Percentiles rank a stretch among this genome's conserved stretches.
These are phyloP conservation scores for Eurystomus gularis DNA, from an alignment of 2,113 vertebrate genomes.

Conservation along the genomic window DNA sequence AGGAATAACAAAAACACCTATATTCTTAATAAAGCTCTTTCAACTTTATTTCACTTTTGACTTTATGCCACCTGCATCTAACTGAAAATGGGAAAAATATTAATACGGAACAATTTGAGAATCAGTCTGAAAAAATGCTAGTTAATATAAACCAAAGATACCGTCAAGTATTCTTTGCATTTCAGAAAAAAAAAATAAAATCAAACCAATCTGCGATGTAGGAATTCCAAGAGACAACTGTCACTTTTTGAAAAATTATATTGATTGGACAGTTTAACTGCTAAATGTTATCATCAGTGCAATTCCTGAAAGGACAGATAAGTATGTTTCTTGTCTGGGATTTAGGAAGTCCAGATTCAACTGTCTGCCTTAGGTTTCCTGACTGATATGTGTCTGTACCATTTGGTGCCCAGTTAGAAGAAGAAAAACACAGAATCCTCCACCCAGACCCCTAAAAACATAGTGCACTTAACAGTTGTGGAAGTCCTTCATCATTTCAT, in stretches of 20 bases:
- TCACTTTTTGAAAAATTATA: neutral
- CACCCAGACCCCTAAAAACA: neutral
- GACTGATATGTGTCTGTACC: neutral
- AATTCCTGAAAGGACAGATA: neutral
- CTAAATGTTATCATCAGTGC: neutral
- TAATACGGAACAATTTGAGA: neutral
- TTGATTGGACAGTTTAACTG: neutral
- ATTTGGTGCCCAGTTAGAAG: neutral
- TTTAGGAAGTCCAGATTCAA: neutral
- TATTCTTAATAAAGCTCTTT: neutral
- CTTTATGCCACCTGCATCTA: neutral
- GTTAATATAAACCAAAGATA: neutral
- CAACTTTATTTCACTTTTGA: neutral
- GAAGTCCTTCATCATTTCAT: neutral
- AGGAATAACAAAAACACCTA: neutral
- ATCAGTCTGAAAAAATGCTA: neutral
- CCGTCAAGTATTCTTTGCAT: neutral
- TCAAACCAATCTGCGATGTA: neutral
- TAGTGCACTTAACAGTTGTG: neutral
- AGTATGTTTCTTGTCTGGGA: neutral
- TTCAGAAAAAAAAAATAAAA: neutral
- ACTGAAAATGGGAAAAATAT: neutral
- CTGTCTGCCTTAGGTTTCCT: neutral
- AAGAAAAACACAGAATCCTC: neutral
- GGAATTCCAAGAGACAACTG: neutral